A percentile compares a stretch with the other conserved stretches of the same genome.
These are phyloP conservation scores for Dexiosoma caninum DNA, from an alignment of 2,888 invertebrate genomes.

Conservation along the genomic window DNA sequence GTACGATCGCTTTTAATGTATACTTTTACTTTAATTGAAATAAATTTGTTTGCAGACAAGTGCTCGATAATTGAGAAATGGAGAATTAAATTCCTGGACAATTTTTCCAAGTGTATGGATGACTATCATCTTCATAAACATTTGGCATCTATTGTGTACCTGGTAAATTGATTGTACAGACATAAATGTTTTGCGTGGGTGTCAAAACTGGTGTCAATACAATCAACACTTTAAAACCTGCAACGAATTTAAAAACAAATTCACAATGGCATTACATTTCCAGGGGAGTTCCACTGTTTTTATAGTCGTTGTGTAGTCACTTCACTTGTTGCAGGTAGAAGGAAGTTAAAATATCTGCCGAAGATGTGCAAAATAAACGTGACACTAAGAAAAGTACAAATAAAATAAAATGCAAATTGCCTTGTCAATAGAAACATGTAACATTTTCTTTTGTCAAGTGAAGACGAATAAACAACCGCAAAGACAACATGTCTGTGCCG, in stretches of 20 bases:
- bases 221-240: slow-evolving; percentile 50
- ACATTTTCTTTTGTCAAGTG: background rate
- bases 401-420: slow-evolving; percentile 28
- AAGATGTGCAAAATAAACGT: slow-evolving; percentile 46
- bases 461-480: no score
- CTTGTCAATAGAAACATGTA: slow-evolving; percentile 17
- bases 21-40: no score
- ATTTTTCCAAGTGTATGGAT: background rate
- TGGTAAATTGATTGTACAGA: background rate
- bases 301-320: background rate
- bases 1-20: no score
- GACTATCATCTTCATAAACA: background rate
- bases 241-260: background rate
- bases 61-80: no score
- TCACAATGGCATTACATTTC: background rate
- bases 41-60: no score
- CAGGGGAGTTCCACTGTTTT: slow-evolving; percentile 41
- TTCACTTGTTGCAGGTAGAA: slow-evolving; percentile 23
- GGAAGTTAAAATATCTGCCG: slow-evolving; percentile 31
- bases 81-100: no score
- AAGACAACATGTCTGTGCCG: background rate
- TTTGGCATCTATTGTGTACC: background rate
- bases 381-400: background rate
- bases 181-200: slow-evolving; percentile 59
- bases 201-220: slow-evolving; percentile 62